Conservation (phyloP, 2,888 invertebrate species). For the Tetheella fluctuosa region DNA sequence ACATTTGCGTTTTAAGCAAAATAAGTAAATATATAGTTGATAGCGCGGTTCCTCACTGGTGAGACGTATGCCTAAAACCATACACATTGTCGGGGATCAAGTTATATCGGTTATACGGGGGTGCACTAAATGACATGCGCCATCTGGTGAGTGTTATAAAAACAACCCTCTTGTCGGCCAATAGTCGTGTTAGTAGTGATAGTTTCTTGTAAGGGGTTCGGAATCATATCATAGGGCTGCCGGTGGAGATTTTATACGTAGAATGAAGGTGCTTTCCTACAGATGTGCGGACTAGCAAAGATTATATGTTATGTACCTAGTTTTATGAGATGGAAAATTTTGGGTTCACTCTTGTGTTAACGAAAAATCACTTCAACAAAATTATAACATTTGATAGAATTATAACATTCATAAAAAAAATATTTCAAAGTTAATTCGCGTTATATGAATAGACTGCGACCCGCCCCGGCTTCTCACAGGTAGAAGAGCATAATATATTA, state of each 20-base stretch:
- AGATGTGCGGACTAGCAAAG: background rate
- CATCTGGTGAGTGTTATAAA: constrained; percentile 80
- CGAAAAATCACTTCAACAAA: background rate
- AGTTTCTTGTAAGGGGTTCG: constrained; percentile 74
- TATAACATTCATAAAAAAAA: no score
- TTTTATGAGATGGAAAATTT: background rate
- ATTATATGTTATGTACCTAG: background rate
- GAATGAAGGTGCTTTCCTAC: constrained; percentile 13
- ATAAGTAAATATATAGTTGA: background rate
- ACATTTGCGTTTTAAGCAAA: no score
- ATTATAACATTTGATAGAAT: background rate
- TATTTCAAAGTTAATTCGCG: no score
- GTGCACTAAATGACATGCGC: constrained; percentile 78
- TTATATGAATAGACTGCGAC: no score
- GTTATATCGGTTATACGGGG: constrained; percentile 47
- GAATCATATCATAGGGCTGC: constrained; percentile 36
- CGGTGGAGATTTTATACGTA: constrained; percentile 22
- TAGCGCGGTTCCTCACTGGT: background rate
- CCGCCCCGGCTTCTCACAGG: no score
- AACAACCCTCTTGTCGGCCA: constrained; percentile 72
- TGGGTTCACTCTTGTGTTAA: background rate
- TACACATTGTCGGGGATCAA: constrained; percentile 37
- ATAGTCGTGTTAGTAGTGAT: constrained; percentile 69
- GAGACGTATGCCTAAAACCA: constrained; percentile 13
- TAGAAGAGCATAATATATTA: no score